Conservation (phyloP, 2,888 invertebrate genomes). For the Hartigia nigra region DNA sequence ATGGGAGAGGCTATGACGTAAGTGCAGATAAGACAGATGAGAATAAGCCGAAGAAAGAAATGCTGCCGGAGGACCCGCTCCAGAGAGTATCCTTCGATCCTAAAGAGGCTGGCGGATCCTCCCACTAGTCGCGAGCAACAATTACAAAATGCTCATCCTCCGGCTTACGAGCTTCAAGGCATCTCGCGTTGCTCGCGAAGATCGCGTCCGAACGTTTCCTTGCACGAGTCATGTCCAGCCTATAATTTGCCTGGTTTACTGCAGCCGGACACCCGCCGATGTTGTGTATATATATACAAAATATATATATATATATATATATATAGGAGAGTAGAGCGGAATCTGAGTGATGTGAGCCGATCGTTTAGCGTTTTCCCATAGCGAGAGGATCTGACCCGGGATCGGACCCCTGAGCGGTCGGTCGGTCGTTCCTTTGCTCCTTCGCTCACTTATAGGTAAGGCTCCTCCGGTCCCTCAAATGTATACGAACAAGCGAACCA, state of each 20-base stretch:
- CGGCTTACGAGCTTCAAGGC: neutral
- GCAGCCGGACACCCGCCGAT: constrained; percentile 3
- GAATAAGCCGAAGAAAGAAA: neutral
- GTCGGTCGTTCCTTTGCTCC: constrained; percentile 16
- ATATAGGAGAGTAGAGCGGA: constrained; percentile 45
- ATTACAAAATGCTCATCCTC: neutral
- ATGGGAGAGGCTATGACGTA: no score
- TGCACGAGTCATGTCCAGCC: constrained; percentile 9
- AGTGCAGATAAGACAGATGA: no score
- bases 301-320: constrained; percentile 24
- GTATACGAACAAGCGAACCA: neutral
- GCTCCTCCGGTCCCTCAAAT: neutral
- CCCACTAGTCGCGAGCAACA: neutral
- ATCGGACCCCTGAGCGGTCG: constrained; percentile 55
- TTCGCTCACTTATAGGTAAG: neutral
- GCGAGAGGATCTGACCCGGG: constrained; percentile 64
- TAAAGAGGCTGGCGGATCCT: neutral
- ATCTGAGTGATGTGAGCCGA: constrained; percentile 64
- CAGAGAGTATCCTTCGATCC: neutral
- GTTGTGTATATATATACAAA: constrained; percentile 20
- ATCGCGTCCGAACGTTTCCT: neutral
- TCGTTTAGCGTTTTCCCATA: constrained; percentile 66
- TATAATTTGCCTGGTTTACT: constrained; percentile 9
- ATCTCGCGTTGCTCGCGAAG: neutral
- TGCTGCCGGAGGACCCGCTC: neutral